These are phyloP conservation scores for Netelia inedita DNA, from an alignment of 2,888 invertebrate genomes.

Conservation along the genomic window DNA sequence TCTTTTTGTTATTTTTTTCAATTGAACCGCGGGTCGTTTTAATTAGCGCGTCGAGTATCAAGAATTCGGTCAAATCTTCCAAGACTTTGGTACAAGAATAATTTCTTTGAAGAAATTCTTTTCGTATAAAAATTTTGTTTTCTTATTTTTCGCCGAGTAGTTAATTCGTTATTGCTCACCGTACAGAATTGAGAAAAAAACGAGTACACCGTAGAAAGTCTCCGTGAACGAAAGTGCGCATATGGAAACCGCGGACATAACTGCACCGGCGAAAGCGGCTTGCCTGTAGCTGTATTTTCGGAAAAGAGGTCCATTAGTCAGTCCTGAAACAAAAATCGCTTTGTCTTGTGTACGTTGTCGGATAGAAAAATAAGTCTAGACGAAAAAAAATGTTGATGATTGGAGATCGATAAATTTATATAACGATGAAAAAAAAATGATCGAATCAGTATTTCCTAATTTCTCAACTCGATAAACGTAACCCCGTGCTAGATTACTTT, in stretches of 20 bases:
- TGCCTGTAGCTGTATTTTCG: constrained; percentile 89
- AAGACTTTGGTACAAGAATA: constrained; percentile 8
- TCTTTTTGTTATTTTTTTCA: not conserved
- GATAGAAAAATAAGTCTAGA: not conserved
- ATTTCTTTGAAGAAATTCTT: constrained; percentile 16
- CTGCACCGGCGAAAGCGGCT: constrained; percentile 88
- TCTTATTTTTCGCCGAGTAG: not conserved
- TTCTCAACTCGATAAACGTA: not conserved
- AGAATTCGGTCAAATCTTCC: too few species aligned
- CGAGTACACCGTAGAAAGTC: constrained; percentile 88
- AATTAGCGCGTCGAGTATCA: too few species aligned
- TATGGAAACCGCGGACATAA: constrained; percentile 87
- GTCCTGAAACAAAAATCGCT: constrained; percentile 84
- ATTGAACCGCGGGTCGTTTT: too few species aligned
- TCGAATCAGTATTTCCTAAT: not conserved
- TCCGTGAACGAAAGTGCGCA: constrained; percentile 88
- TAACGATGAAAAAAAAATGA: not conserved
- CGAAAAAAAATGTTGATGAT: not conserved
- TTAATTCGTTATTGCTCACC: constrained; percentile 86
- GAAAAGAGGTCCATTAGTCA: constrained; percentile 91
- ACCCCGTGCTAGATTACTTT: constrained; percentile 45
- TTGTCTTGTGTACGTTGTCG: too few species aligned
- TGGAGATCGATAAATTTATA: not conserved
- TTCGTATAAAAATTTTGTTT: not conserved
- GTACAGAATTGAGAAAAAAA: constrained; percentile 89